Percentiles rank a stretch among this genome's conserved stretches.
These are phyloP conservation scores for Diarsia rubi DNA, from an alignment of 2,888 invertebrate species.

Conservation along the genomic window DNA sequence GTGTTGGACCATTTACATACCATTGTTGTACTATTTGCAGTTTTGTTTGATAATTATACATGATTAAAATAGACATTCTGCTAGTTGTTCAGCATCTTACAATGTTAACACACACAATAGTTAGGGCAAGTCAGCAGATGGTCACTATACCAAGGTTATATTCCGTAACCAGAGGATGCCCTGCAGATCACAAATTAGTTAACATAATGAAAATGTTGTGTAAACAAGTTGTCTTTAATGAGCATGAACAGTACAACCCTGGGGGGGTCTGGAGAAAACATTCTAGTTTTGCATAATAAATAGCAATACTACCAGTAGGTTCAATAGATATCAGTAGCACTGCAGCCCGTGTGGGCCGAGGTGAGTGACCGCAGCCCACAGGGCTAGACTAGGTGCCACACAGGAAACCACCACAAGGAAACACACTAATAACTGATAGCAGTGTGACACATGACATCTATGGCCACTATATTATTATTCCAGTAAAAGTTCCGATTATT, in stretches of 20 bases:
- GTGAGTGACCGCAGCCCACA: slow-evolving; percentile 19
- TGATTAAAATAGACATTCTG: neutral
- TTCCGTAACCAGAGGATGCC: neutral
- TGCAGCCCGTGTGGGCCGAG: neutral
- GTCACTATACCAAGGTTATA: neutral
- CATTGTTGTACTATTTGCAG: neutral
- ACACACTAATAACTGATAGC: slow-evolving; percentile 34
- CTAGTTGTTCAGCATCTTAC: neutral
- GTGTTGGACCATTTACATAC: neutral
- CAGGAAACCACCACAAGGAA: slow-evolving; percentile 20
- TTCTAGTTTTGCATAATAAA: neutral
- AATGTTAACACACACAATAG: neutral
- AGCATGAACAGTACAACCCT: neutral
- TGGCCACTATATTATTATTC: neutral
- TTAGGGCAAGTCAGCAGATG: neutral
- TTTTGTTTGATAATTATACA: neutral
- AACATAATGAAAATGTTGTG: neutral
- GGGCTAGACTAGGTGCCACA: neutral
- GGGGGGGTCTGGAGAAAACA: neutral
- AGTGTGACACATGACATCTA: neutral
- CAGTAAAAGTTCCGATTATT: neutral
- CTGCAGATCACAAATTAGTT: neutral
- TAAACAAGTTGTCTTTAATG: neutral
- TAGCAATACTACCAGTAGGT: neutral
- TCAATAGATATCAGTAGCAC: neutral